phyloP scores from a whole-genome alignment of 1,140 invertebrate species.

The Drosophila insularis region DNA sequence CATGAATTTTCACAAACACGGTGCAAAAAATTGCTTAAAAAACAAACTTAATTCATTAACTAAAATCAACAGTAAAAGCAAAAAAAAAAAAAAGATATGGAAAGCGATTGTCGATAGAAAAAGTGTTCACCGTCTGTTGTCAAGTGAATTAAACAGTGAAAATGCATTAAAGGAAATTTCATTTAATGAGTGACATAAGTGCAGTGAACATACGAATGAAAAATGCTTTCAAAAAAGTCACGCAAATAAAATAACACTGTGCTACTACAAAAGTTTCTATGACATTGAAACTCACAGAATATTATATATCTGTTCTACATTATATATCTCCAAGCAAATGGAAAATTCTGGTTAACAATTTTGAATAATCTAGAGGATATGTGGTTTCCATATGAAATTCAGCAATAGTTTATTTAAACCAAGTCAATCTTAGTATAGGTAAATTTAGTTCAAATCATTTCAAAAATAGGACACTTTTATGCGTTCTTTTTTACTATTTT shows the following conservation, averaged over 20 bases:
- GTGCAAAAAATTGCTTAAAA: constrained; percentile 32
- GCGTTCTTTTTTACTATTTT: too few species aligned
- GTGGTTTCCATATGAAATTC: too few species aligned
- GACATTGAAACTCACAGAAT: too few species aligned
- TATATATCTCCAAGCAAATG: too few species aligned
- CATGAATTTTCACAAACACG: constrained; percentile 34
- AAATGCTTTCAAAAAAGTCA: constrained; percentile 6
- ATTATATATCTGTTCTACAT: too few species aligned
- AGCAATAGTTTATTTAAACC: too few species aligned
- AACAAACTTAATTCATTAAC: constrained; percentile 68
- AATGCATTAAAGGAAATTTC: constrained; percentile 55
- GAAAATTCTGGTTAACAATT: too few species aligned
- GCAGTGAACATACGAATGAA: neutral
- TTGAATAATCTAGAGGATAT: too few species aligned
- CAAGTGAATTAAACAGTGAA: constrained; percentile 35
- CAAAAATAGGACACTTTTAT: too few species aligned
- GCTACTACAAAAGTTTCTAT: neutral
- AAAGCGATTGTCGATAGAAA: neutral
- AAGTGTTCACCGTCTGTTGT: neutral
- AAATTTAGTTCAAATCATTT: too few species aligned
- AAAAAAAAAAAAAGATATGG: neutral
- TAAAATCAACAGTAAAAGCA: constrained; percentile 43
- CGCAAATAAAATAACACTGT: neutral
- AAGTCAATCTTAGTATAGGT: too few species aligned
- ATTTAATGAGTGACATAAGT: constrained; percentile 4